Base-by-base conservation (phyloP, 1,140 invertebrate genomes). In the Lithobius niger region DNA sequence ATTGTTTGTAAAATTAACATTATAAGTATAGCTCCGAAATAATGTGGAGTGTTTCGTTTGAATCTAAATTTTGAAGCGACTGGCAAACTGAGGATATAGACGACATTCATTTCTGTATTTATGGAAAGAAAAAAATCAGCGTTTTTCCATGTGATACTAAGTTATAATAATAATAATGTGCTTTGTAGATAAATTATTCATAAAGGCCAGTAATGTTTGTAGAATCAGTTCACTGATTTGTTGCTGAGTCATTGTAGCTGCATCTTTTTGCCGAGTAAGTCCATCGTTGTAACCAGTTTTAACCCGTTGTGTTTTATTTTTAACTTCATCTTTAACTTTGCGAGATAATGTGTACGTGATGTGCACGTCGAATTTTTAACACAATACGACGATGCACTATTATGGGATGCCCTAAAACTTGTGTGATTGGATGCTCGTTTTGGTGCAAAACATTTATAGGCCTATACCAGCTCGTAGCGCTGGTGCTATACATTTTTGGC, bases 51-150 rank as follows among this genome's bases (percentile, higher is more conserved):
- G n/a, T 36, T 36, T 36, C 31, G 6, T 10, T 36, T 36, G 31
- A 36, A n/a, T 10, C n/a, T 36, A n/a, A 36, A 36, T 36, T 6
- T 36, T 36, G n/a, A 36, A 36, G n/a, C 6, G n/a, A 10, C n/a
- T 10, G n/a, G 6, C n/a, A 36, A 36, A 36, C 6, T n/a, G 31
- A 6, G 31, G n/a, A 19, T 6, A 47, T 47, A 47, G 44, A 19
- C 44, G 44, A 47, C 44, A 47, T 47, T 19, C 44, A 47, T 47
- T 6, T n/a, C n/a, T n/a, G n/a, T n/a, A 36, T 36, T 36, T 36
- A 36, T 36, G 31, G 31, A 6, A n/a, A 10, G 31, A 6, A 10
- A 10, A 10, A 36, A 36, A 10, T 36, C 6, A 10, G 6, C 6
- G 31, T n/a, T 36, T 6, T 36, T 10, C 6, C 6, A 36, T n/a